Conservation (phyloP, 1,140 invertebrate genomes). For the Rhopalosiphum padi region DNA sequence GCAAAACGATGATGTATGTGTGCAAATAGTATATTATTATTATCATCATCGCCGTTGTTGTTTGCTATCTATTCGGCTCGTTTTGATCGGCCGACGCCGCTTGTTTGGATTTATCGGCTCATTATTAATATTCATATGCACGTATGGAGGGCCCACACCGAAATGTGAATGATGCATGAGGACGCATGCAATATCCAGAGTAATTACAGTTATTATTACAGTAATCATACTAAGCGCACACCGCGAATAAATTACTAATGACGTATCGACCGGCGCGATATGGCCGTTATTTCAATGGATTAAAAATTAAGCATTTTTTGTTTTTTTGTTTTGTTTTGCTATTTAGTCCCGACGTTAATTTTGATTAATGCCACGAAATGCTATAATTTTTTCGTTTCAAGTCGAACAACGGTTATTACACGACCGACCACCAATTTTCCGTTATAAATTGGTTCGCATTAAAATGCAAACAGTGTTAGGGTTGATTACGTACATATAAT, state of each 20-base stretch:
- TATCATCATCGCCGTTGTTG: neutral
- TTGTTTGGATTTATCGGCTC: conserved; percentile 22
- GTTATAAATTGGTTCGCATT: neutral
- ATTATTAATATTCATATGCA: conserved; percentile 42
- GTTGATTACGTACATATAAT: neutral
- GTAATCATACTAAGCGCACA: neutral
- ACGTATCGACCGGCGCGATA: neutral
- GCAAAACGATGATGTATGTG: conserved; percentile 30
- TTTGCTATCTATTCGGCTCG: conserved; percentile 1
- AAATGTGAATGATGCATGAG: neutral
- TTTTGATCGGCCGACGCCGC: neutral
- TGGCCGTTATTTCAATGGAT: neutral
- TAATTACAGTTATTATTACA: conserved; percentile 38
- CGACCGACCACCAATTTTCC: neutral
- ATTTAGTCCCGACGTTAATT: neutral
- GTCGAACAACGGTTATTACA: neutral
- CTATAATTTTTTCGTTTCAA: neutral
- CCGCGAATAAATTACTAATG: conserved; percentile 14
- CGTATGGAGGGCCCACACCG: neutral
- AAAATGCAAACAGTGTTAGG: neutral
- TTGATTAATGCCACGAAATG: neutral
- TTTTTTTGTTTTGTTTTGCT: neutral
- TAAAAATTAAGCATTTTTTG: conserved; percentile 8
- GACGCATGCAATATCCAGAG: conserved; percentile 16
- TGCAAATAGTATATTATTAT: neutral